Evolutionary conservation across 1,140 invertebrate species (phyloP).

Genomic region (Psilanteris sp.): DNA sequence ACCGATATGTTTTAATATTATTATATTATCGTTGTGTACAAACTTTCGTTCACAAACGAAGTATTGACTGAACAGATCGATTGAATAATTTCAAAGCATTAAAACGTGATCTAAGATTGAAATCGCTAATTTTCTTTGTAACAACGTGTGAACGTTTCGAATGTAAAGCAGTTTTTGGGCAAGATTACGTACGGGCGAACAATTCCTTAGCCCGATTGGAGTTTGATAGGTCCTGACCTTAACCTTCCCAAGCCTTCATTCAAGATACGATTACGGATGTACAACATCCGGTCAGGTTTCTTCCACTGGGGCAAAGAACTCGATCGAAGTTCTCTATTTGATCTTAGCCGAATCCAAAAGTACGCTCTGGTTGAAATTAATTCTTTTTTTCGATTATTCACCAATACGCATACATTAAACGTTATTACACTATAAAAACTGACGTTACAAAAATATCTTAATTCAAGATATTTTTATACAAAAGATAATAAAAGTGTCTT

Average conservation of each 20-base stretch:
- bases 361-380: no score
- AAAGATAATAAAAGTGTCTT: no score
- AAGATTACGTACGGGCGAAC: neutral
- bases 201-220: conserved; percentile 23
- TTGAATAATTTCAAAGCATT: neutral
- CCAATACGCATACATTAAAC: no score
- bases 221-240: conserved; percentile 48
- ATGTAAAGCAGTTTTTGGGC: conserved; percentile 16
- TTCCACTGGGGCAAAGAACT: conserved; percentile 16
- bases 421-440: no score
- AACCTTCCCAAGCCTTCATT: conserved; percentile 53
- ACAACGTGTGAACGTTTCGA: conserved; percentile 32
- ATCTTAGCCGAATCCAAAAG: conserved; percentile 10
- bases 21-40: no score
- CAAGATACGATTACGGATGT: conserved; percentile 44
- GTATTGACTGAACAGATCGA: no score
- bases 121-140: neutral
- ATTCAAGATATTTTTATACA: no score
- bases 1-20: no score
- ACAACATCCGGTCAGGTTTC: conserved; percentile 45
- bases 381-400: no score
- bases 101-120: no score
- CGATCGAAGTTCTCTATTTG: conserved; percentile 4
- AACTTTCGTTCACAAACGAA: no score
- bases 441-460: no score